These are phyloP conservation scores for Lacanobia oleracea DNA, from an alignment of 2,888 invertebrate genomes.

Conservation along the genomic window DNA sequence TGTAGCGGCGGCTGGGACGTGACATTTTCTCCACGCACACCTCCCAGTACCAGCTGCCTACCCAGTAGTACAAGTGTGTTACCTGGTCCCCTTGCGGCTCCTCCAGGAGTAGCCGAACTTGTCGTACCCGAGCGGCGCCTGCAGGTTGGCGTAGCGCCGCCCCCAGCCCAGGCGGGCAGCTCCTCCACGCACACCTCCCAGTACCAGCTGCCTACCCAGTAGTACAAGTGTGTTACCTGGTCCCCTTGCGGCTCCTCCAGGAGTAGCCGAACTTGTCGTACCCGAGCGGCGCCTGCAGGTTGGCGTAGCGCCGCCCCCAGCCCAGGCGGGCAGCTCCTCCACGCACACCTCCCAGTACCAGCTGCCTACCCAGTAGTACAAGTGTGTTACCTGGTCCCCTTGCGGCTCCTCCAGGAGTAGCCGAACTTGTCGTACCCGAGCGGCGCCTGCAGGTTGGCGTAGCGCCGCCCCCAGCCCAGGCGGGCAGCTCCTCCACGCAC, in stretches of 20 bases:
- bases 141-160: conserved; percentile 98
- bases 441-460: conserved; percentile 98
- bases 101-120: conserved; percentile 99
- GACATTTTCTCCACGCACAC: conserved; percentile 95
- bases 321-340: conserved; percentile 99
- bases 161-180: conserved; percentile 99
- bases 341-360: conserved; percentile 99
- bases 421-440: conserved; percentile 99
- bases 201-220: conserved; percentile 96
- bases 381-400: conserved; percentile 91
- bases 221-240: conserved; percentile 85
- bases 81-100: conserved; percentile 95
- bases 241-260: conserved; percentile 97
- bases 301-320: conserved; percentile 98
- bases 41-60: conserved; percentile 99
- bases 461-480: conserved; percentile 98
- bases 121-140: conserved; percentile 99
- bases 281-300: conserved; percentile 98
- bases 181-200: conserved; percentile 98
- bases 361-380: conserved; percentile 89
- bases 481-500: conserved; percentile 98
- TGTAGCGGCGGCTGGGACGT: too few species aligned
- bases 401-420: conserved; percentile 98
- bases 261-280: conserved; percentile 99
- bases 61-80: conserved; percentile 5